A percentile compares a stretch with the other conserved stretches of the same genome.
These are phyloP conservation scores for Chloroceryle amazona DNA, from an alignment of 2,797 vertebrate species.

Conservation along the genomic window DNA sequence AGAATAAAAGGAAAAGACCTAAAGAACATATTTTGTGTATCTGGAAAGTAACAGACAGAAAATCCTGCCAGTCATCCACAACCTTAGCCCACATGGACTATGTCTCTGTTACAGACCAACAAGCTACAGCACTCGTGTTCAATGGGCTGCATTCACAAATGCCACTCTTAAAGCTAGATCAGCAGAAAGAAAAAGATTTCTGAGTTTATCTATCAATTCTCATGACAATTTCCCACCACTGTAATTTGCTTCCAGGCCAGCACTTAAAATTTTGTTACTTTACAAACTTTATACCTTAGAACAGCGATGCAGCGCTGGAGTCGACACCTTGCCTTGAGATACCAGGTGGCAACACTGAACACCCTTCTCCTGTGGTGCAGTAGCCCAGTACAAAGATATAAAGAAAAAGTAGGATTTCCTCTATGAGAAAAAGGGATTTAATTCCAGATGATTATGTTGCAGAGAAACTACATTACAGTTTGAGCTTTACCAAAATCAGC, in stretches of 20 bases:
- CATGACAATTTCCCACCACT: neutral
- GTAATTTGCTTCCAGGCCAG: neutral
- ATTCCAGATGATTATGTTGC: neutral
- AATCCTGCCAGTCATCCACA: constrained; percentile 48
- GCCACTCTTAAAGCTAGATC: neutral
- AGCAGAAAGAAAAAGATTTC: constrained; percentile 27
- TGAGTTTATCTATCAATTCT: constrained; percentile 20
- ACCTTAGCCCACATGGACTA: constrained; percentile 4
- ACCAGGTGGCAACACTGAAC: neutral
- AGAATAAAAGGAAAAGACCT: constrained; percentile 60
- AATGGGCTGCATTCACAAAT: constrained; percentile 50
- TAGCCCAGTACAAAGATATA: neutral
- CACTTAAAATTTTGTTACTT: neutral
- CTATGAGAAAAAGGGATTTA: neutral
- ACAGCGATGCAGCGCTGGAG: neutral
- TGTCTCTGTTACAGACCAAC: neutral
- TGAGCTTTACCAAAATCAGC: neutral
- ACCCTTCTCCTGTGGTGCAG: neutral
- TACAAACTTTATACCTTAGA: neutral
- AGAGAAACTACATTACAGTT: neutral
- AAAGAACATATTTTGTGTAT: constrained; percentile 32
- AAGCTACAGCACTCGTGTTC: neutral
- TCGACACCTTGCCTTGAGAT: neutral
- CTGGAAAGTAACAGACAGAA: constrained; percentile 10
- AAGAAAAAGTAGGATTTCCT: neutral